phyloP scores from a whole-genome alignment of 2,797 vertebrate genomes.

The Sebastes cheni region DNA sequence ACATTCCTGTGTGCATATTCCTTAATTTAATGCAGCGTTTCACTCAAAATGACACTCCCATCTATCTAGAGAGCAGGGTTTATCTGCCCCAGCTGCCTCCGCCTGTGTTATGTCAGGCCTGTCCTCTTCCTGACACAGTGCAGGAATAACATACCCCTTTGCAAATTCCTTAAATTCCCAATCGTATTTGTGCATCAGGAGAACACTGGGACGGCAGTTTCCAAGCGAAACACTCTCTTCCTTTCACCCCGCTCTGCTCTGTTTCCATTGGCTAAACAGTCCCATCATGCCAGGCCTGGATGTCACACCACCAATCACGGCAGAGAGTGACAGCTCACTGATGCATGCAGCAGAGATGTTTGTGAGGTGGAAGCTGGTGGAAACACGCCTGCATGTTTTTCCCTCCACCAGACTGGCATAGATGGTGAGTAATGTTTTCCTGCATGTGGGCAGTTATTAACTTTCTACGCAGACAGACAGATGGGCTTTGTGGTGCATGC shows the following conservation, averaged over 20 bases:
- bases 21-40: conserved; percentile 25
- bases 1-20: conserved; percentile 51
- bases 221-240: conserved; percentile 60
- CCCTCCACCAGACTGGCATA: conserved; percentile 29
- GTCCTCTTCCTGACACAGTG: conserved; percentile 66
- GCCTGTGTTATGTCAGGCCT: conserved; percentile 64
- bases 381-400: conserved; percentile 59
- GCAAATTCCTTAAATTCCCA: conserved; percentile 70
- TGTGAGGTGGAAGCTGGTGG: conserved; percentile 35
- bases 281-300: conserved; percentile 5
- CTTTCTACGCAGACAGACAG: conserved; percentile 27
- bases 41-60: conserved; percentile 7
- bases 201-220: conserved; percentile 43
- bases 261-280: conserved; percentile 24
- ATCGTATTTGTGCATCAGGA: conserved; percentile 17
- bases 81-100: conserved; percentile 34
- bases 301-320: conserved; percentile 8
- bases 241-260: conserved; percentile 22
- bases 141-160: conserved; percentile 61
- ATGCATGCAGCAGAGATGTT: conserved; percentile 22
- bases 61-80: conserved; percentile 10
- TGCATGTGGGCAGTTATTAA: conserved; percentile 34
- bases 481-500: conserved; percentile 29
- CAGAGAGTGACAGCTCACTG: background rate
- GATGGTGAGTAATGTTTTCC: conserved; percentile 63